These are phyloP conservation scores for Sebastes hubbsi DNA, from an alignment of 2,797 vertebrate genomes.

Conservation along the genomic window DNA sequence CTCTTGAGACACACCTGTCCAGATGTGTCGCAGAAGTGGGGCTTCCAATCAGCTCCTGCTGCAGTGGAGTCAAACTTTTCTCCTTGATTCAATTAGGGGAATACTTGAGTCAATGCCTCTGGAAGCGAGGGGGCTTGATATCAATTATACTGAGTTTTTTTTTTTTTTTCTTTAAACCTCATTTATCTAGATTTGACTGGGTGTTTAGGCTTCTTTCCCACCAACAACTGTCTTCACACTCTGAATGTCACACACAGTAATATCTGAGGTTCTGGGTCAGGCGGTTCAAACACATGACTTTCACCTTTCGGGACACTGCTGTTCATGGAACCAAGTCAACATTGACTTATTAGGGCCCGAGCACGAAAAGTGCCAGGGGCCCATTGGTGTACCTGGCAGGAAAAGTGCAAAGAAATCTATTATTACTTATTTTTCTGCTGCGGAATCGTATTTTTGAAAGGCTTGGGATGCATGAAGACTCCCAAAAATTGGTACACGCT, in stretches of 20 bases:
- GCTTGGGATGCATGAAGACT: too few relatives aligned
- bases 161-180: background rate
- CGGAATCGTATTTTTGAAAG: too few relatives aligned
- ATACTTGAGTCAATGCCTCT: background rate
- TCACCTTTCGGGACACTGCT: too few relatives aligned
- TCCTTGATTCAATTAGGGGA: constrained; percentile 10
- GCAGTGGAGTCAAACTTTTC: constrained; percentile 30
- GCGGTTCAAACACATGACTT: too few relatives aligned
- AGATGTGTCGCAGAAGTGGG: constrained; percentile 50
- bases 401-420: too few relatives aligned
- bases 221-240: background rate
- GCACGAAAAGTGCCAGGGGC: too few relatives aligned
- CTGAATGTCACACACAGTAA: background rate
- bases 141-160: background rate
- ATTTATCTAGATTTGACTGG: background rate
- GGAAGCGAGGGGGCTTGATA: background rate
- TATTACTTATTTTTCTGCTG: too few relatives aligned
- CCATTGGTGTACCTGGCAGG: too few relatives aligned
- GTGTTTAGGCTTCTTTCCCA: background rate
- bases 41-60: constrained; percentile 40
- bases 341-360: too few relatives aligned
- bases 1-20: constrained; percentile 50
- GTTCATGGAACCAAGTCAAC: too few relatives aligned
- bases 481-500: too few relatives aligned
- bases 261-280: too few relatives aligned